These are phyloP conservation scores for Penaeus vannamei DNA, from an alignment of 1,140 invertebrate species.

Conservation along the genomic window DNA sequence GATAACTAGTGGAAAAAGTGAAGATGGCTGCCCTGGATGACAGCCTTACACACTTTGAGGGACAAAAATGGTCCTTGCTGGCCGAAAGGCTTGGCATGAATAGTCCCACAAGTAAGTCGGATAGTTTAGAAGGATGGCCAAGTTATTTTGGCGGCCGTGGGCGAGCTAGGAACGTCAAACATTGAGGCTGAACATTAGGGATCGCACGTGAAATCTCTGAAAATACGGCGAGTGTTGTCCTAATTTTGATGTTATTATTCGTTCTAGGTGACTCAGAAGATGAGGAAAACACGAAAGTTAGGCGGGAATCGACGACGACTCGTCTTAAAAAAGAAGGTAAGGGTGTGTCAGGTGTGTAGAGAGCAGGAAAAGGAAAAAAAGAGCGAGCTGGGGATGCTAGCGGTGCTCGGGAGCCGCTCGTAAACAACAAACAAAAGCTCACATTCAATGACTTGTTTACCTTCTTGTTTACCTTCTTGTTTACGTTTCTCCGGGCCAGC, in stretches of 20 bases:
- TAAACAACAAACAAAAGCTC: conserved; percentile 58
- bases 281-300: conserved; percentile 56
- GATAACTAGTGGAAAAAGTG: conserved; percentile 65
- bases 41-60: conserved; percentile 64
- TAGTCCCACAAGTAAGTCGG: conserved; percentile 64
- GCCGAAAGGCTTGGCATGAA: conserved; percentile 62
- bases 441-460: neutral
- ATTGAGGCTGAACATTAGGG: conserved; percentile 49
- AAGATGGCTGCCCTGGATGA: conserved; percentile 66
- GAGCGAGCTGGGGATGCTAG: neutral
- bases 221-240: conserved; percentile 54
- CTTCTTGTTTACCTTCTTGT: too few relatives aligned
- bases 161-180: conserved; percentile 30
- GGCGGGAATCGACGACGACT: conserved; percentile 60
- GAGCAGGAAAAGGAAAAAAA: conserved; percentile 43
- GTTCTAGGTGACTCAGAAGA: conserved; percentile 63
- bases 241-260: conserved; percentile 63
- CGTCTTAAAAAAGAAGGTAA: conserved; percentile 65
- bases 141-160: neutral
- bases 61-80: conserved; percentile 64
- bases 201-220: conserved; percentile 64
- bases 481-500: too few relatives aligned
- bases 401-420: conserved; percentile 39
- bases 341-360: conserved; percentile 54
- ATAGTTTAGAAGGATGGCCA: conserved; percentile 45